These are phyloP conservation scores for Acanthococcus lagerstroemiae DNA, from an alignment of 2,888 invertebrate species.

Conservation along the genomic window DNA sequence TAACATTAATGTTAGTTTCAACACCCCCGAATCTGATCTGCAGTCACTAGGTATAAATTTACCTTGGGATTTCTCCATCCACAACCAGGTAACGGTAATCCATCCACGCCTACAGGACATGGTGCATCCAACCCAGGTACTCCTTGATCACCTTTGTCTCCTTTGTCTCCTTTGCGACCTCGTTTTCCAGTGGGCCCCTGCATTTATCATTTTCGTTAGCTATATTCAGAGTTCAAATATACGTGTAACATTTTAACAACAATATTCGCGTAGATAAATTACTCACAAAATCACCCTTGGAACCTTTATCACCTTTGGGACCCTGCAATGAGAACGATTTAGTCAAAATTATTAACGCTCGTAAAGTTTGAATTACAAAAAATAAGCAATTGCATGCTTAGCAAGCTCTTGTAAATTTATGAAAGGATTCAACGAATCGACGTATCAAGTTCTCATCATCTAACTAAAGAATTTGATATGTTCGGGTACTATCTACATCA, in stretches of 20 bases:
- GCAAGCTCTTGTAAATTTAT: no score
- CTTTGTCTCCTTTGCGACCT: slow-evolving; percentile 84
- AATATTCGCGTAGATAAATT: slow-evolving; percentile 22
- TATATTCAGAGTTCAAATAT: no score
- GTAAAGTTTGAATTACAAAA: no score
- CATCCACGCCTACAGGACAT: slow-evolving; percentile 94
- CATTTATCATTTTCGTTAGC: slow-evolving; percentile 31
- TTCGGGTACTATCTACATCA: no score
- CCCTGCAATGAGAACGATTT: slow-evolving; percentile 56
- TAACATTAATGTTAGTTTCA: no score
- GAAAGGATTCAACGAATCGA: no score
- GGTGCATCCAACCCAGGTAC: slow-evolving; percentile 96
- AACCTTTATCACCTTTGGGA: slow-evolving; percentile 80
- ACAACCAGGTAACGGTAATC: slow-evolving; percentile 90
- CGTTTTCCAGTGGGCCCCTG: slow-evolving; percentile 82
- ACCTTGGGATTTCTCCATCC: slow-evolving; percentile 81
- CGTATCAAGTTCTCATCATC: no score
- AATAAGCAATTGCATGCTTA: no score
- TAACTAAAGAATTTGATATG: no score
- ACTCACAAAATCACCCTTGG: slow-evolving; percentile 74
- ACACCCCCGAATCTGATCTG: no score
- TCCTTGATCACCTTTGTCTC: slow-evolving; percentile 90
- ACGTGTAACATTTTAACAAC: not conserved
- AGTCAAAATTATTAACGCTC: no score
- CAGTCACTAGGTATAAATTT: no score